Conservation (phyloP, 2,888 invertebrate genomes). For the Oscheius sp. region DNA sequence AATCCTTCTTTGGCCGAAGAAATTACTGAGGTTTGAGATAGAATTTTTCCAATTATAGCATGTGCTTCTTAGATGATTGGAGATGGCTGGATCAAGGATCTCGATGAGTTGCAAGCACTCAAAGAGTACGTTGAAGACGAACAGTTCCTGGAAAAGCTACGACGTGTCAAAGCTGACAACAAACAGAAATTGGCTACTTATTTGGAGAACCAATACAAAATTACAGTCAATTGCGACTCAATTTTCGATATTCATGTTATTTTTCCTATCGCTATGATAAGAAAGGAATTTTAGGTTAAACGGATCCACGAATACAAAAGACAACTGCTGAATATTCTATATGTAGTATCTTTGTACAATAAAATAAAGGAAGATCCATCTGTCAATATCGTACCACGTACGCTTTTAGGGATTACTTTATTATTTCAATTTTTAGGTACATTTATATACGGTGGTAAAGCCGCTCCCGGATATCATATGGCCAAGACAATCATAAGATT, state of each 20-base stretch:
- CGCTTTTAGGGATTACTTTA: too few species aligned
- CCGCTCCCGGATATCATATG: constrained; percentile 92
- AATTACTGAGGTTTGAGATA: constrained; percentile 85
- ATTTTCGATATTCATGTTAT: constrained; percentile 88
- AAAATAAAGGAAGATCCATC: constrained; percentile 94
- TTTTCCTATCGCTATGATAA: neutral
- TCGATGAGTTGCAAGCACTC: constrained; percentile 86
- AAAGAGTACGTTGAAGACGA: constrained; percentile 88
- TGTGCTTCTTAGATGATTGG: constrained; percentile 84
- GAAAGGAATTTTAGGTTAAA: constrained; percentile 84
- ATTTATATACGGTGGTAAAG: constrained; percentile 87
- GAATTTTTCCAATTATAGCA: constrained; percentile 8
- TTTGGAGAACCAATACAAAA: constrained; percentile 88
- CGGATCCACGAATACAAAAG: constrained; percentile 99
- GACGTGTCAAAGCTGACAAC: constrained; percentile 97
- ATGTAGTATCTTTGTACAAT: constrained; percentile 89
- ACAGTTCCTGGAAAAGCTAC: constrained; percentile 87
- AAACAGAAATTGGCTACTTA: constrained; percentile 88
- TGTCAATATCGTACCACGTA: constrained; percentile 87
- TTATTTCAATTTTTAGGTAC: too few species aligned
- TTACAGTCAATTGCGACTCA: constrained; percentile 90
- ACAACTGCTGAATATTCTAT: constrained; percentile 93
- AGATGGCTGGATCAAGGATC: constrained; percentile 92
- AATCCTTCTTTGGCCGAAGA: constrained; percentile 95
- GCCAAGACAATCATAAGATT: constrained; percentile 99